Evolutionary conservation across 2,113 vertebrate species (phyloP), one percentile per base, ranked within the genome.

Genomic region (Coptodon bakossiorum): DNA sequence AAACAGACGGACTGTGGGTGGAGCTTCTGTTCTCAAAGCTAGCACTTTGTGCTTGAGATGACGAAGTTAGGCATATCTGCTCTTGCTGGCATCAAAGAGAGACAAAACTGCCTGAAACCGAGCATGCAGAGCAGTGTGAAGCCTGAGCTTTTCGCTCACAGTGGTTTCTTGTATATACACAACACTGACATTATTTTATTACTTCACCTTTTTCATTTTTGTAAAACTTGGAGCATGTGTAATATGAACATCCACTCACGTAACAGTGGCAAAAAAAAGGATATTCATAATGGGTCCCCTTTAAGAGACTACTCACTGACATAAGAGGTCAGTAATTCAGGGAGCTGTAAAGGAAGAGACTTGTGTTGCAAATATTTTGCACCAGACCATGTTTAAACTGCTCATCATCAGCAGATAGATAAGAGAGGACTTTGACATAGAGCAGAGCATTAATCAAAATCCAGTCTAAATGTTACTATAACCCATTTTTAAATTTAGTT

Each of bases 321-420:
- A 31, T 50, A 50, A 76, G 24, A 19, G 2, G 43, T 78, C 71
- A 78, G 71, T 78, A 50, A 29, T 29, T 76, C 68, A 76, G 68
- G 68, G 40, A 48, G 68, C 22, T 48, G 24, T 29, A 76, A 76
- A 76, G 40, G 10, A 48, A 48, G 22, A 10, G 40, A 48, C 14
- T 27, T 19, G 6, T 50, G 45, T 31, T 78, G 24, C 16, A 78
- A 50, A 8, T 31, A 50, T 50, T 78, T 50, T 78, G 24, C 71
- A 50, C 24, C 14, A 76, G 24, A 48, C 43, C 43, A 29, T 12
- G 13, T 50, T 76, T 50, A 76, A 50, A 76, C 16, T 76, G 43
- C 43, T 78, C 71, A 78, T 50, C 24, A 50, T 11, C 71, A 31
- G 43, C 71, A 29, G 43, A 76, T 7, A 76, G 71, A 48, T 29